These are phyloP conservation scores for Bufo gargarizans DNA, from an alignment of 2,113 vertebrate species.

Conservation along the genomic window DNA sequence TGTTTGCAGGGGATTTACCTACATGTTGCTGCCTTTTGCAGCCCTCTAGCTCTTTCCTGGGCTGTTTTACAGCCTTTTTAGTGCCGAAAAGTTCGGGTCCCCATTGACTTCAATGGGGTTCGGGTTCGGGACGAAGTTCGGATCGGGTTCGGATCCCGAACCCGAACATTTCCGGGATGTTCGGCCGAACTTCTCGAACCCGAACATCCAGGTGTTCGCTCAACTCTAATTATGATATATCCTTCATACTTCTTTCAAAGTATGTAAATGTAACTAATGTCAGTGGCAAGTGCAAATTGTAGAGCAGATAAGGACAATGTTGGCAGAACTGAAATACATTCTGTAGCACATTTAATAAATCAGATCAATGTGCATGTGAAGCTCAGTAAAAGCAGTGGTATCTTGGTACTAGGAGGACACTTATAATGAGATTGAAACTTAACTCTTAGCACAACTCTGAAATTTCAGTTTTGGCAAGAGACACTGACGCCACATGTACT, in stretches of 20 bases:
- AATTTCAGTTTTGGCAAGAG: slow-evolving; percentile 37
- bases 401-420: slow-evolving; percentile 13
- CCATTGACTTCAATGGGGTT: too few relatives aligned
- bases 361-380: slow-evolving; percentile 8
- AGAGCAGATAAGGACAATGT: not conserved
- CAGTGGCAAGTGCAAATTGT: not conserved
- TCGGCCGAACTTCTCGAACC: too few relatives aligned
- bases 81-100: too few relatives aligned
- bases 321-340: not conserved
- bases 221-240: too few relatives aligned
- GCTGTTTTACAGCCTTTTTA: too few relatives aligned
- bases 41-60: too few relatives aligned
- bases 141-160: too few relatives aligned
- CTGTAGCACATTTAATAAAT: slow-evolving; percentile 2
- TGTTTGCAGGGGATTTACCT: too few relatives aligned
- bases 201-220: too few relatives aligned
- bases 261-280: not conserved
- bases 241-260: not conserved
- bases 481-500: slow-evolving; percentile 47
- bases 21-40: too few relatives aligned
- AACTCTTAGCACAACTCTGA: slow-evolving; percentile 18
- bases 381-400: slow-evolving; percentile 23
- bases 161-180: too few relatives aligned
- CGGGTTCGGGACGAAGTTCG: too few relatives aligned
- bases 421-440: slow-evolving; percentile 33